phyloP scores from a whole-genome alignment of 2,888 invertebrate species.

The Hydrotaea diabolus region DNA sequence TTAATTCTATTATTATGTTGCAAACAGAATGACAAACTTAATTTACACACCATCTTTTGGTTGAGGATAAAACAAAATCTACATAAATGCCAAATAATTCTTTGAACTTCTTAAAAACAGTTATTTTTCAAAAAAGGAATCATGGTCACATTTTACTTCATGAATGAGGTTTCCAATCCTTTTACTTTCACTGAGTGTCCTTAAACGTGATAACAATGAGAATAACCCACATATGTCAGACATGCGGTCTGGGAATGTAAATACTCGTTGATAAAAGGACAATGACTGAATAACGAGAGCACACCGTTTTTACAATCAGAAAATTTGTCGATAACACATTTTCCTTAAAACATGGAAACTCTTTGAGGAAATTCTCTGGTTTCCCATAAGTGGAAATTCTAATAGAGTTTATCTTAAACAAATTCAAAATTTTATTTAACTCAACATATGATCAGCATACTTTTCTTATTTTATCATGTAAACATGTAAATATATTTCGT shows the following conservation, averaged over 20 bases:
- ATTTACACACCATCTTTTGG: too few relatives aligned
- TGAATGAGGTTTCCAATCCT: background rate
- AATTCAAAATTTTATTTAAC: too few relatives aligned
- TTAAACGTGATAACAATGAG: constrained; percentile 13
- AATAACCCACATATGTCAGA: constrained; percentile 43
- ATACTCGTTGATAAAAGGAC: too few relatives aligned
- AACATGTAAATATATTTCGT: too few relatives aligned
- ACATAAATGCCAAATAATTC: too few relatives aligned
- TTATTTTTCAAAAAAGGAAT: too few relatives aligned
- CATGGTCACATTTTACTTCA: too few relatives aligned
- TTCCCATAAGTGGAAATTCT: background rate
- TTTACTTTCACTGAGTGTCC: background rate
- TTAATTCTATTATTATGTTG: too few relatives aligned
- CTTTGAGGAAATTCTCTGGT: background rate
- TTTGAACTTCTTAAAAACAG: too few relatives aligned
- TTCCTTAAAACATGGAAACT: background rate
- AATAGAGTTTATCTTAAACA: background rate
- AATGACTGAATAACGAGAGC: background rate
- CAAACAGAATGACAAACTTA: too few relatives aligned
- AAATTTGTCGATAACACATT: background rate
- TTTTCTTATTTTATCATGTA: background rate
- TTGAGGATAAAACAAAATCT: too few relatives aligned
- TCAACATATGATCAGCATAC: constrained; percentile 9
- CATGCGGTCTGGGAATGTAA: constrained; percentile 15
- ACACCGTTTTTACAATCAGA: background rate